A percentile compares a stretch with the other conserved stretches of the same genome.
Evolutionary conservation across 2,113 vertebrate species (phyloP).

Genomic region (Parotia lawesii): DNA sequence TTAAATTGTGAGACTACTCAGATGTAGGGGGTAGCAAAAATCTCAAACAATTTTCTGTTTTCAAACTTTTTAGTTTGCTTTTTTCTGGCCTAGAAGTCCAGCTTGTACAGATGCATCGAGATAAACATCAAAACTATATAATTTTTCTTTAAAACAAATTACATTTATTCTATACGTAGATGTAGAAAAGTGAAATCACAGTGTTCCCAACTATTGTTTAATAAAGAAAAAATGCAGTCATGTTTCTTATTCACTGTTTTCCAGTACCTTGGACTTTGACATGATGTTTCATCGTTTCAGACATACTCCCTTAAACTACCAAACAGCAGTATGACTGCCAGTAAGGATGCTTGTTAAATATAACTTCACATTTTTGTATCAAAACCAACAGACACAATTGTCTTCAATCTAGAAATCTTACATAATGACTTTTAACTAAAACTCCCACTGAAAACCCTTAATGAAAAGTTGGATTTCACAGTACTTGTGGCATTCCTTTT

Average conservation of each 20-base stretch:
- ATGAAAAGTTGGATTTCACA: constrained; percentile 28
- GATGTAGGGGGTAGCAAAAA: background rate
- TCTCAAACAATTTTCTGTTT: background rate
- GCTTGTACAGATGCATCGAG: background rate
- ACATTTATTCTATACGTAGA: background rate
- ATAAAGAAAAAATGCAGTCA: background rate
- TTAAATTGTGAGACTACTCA: background rate
- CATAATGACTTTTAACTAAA: constrained; percentile 28
- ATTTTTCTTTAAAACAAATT: background rate
- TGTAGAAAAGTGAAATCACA: background rate
- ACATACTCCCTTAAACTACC: background rate
- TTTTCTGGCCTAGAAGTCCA: background rate
- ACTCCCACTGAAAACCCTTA: background rate
- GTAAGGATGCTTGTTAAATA: constrained; percentile 2
- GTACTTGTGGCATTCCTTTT: constrained; percentile 12
- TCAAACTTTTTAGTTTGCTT: background rate
- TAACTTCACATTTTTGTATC: constrained; percentile 10
- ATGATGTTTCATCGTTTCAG: background rate
- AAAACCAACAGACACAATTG: constrained; percentile 46
- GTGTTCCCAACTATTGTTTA: background rate
- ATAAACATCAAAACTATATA: background rate
- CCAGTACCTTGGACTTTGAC: background rate
- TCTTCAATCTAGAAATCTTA: constrained; percentile 45
- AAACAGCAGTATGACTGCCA: background rate
- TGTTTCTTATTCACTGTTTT: background rate